Conservation (phyloP, 2,797 vertebrate species). For the Scyliorhinus canicula region DNA sequence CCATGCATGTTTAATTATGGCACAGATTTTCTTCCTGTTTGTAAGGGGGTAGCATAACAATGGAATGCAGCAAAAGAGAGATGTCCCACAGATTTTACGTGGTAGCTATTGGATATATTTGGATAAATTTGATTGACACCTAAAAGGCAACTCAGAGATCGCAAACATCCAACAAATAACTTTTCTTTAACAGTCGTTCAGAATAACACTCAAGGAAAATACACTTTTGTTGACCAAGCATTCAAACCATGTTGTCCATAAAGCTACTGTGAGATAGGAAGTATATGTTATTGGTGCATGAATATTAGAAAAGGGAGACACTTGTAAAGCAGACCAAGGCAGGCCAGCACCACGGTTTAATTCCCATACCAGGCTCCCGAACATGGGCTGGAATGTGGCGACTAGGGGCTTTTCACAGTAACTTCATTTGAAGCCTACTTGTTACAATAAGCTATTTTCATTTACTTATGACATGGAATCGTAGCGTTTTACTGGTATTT, state of each 20-base stretch:
- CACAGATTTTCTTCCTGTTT: background rate
- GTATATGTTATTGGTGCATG: background rate
- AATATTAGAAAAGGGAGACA: conserved; percentile 1
- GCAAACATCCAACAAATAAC: background rate
- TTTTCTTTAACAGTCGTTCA: background rate
- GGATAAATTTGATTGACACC: background rate
- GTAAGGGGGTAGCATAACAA: background rate
- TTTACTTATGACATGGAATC: background rate
- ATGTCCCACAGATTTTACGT: background rate
- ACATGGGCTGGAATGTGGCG: no score
- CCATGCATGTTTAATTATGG: background rate
- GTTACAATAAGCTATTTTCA: no score
- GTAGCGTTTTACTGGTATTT: background rate
- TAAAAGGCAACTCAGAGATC: background rate
- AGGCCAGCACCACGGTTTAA: no score
- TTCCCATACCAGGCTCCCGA: no score
- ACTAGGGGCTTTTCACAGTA: no score
- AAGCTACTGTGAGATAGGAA: background rate
- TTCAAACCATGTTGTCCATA: no score
- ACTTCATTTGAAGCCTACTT: no score
- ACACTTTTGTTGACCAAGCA: background rate
- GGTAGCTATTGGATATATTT: background rate
- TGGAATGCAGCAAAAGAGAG: background rate
- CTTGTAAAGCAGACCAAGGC: no score
- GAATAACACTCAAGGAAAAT: background rate